Conservation (phyloP, 1,140 invertebrate species). For the Drosophila tsacasi region DNA sequence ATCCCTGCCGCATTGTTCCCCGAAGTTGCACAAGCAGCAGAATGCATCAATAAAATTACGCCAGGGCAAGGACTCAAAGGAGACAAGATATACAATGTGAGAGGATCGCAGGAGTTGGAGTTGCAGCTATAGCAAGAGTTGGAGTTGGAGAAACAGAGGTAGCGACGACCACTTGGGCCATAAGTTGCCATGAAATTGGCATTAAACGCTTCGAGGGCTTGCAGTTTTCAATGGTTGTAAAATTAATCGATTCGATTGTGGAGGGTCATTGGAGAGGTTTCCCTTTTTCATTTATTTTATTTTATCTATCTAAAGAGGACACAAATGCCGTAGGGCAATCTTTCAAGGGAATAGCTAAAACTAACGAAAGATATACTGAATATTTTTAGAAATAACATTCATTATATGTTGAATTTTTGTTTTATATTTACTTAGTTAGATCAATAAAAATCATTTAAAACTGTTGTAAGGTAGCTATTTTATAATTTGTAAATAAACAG, state of each 20-base stretch:
- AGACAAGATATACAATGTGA: constrained; percentile 48
- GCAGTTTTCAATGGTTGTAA: constrained; percentile 50
- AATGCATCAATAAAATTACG: constrained; percentile 81
- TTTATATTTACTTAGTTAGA: not conserved
- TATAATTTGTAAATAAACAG: not conserved
- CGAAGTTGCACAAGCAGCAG: constrained; percentile 61
- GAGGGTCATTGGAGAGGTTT: constrained; percentile 26
- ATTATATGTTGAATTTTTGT: not conserved
- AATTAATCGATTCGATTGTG: constrained; percentile 53
- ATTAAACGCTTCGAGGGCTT: constrained; percentile 57
- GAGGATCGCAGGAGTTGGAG: constrained; percentile 7
- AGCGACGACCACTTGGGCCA: constrained; percentile 44
- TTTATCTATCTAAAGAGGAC: not conserved
- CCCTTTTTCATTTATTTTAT: constrained; percentile 5
- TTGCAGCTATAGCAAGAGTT: not conserved
- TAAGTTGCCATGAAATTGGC: constrained; percentile 62
- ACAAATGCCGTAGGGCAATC: not conserved
- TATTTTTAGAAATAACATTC: no score
- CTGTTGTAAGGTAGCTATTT: not conserved
- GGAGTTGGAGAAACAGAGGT: not conserved
- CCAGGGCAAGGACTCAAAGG: constrained; percentile 47
- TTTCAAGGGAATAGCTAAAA: not conserved
- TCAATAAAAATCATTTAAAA: not conserved
- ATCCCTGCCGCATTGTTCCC: constrained; percentile 54
- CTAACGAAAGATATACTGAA: not conserved